These are phyloP conservation scores for Rhyacophila brunnea DNA, from an alignment of 1,140 invertebrate genomes.

Conservation along the genomic window DNA sequence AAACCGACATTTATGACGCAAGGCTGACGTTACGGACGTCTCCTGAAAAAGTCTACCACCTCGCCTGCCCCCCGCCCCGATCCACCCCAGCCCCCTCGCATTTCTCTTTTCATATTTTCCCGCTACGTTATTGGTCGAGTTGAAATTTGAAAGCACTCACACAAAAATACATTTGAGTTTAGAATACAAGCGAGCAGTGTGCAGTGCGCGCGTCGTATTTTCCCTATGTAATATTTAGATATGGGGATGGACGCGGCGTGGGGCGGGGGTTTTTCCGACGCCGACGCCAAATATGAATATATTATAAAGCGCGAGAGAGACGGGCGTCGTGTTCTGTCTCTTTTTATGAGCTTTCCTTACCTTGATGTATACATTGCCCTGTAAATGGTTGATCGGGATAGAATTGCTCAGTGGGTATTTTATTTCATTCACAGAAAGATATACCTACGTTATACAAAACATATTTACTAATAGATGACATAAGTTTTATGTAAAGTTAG, in stretches of 20 bases:
- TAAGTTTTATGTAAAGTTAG: no score
- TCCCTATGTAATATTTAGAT: slow-evolving; percentile 25
- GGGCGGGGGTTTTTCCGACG: background rate
- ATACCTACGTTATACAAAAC: no score
- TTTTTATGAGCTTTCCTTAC: background rate
- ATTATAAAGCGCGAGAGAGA: slow-evolving; percentile 28
- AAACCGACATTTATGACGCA: slow-evolving; percentile 3
- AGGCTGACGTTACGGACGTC: background rate
- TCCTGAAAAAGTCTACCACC: background rate
- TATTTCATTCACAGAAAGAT: no score
- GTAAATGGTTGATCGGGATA: no score
- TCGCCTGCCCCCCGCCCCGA: slow-evolving; percentile 2
- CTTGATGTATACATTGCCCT: background rate
- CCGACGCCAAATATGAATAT: slow-evolving; percentile 31
- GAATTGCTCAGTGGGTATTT: no score
- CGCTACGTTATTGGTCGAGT: slow-evolving; percentile 34
- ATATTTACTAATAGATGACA: no score
- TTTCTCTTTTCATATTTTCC: slow-evolving; percentile 32
- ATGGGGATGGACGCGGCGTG: slow-evolving; percentile 4
- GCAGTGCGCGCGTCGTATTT: slow-evolving; percentile 27
- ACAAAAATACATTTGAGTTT: slow-evolving; percentile 27
- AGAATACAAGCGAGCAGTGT: slow-evolving; percentile 17
- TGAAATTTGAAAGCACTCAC: slow-evolving; percentile 33
- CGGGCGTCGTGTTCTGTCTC: background rate
- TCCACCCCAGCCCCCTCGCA: background rate